A percentile compares a stretch with the other conserved stretches of the same genome.
phyloP scores from a whole-genome alignment of 2,797 vertebrate genomes.

The Percopsis omiscomaycus region DNA sequence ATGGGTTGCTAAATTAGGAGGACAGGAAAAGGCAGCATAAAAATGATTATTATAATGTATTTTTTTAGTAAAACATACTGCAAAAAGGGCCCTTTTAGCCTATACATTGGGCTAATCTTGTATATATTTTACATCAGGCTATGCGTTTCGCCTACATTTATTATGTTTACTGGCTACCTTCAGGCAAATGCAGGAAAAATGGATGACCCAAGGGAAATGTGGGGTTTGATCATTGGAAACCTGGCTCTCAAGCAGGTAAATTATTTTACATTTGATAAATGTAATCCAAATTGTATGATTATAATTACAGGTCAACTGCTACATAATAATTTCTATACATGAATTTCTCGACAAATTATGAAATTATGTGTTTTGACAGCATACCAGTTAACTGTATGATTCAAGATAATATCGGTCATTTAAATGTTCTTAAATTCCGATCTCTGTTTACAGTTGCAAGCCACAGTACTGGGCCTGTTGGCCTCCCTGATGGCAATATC shows the following conservation, averaged over 20 bases:
- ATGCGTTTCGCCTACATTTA: neutral
- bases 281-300: neutral
- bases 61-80: no score
- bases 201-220: slow-evolving; percentile 85
- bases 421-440: neutral
- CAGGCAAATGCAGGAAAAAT: slow-evolving; percentile 93
- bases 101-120: no score
- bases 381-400: no score
- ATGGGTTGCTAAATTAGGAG: neutral
- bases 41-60: no score
- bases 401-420: neutral
- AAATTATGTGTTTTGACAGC: neutral
- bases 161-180: neutral
- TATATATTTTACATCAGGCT: no score
- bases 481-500: slow-evolving; percentile 85
- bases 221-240: slow-evolving; percentile 90
- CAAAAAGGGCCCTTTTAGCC: no score
- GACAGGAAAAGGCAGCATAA: no score
- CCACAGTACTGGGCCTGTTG: slow-evolving; percentile 89
- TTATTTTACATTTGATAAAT: slow-evolving; percentile 1
- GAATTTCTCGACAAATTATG: neutral
- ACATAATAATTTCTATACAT: neutral
- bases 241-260: slow-evolving; percentile 92
- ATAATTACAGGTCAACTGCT: neutral
- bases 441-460: slow-evolving; percentile 81